These are phyloP conservation scores for Ophioderma brevispina DNA, from an alignment of 35 echinoderm and acorn worm genomes.

Conservation along the genomic window DNA sequence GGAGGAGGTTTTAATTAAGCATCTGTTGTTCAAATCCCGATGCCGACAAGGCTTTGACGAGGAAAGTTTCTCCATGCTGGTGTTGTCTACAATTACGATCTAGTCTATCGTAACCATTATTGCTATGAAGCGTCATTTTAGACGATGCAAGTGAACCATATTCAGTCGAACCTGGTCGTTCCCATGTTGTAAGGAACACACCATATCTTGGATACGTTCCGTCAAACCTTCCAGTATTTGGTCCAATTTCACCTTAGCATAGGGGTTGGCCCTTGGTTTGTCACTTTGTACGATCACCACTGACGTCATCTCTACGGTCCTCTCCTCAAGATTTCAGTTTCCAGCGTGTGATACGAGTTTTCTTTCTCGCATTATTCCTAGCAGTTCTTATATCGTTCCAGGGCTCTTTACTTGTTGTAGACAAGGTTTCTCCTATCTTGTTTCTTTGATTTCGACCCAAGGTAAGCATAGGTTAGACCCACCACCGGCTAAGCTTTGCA, in stretches of 20 bases:
- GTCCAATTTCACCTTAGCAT: background rate
- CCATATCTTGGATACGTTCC: background rate
- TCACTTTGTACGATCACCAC: background rate
- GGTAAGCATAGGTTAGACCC: background rate
- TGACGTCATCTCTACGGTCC: background rate
- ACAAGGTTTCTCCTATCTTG: background rate
- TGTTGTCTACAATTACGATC: background rate
- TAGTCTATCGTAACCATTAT: background rate
- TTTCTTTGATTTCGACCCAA: background rate
- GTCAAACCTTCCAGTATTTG: background rate
- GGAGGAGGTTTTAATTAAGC: background rate
- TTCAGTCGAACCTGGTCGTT: background rate
- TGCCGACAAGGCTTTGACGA: background rate
- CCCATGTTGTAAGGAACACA: background rate
- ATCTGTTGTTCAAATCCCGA: background rate
- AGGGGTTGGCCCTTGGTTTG: background rate
- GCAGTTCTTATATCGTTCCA: background rate
- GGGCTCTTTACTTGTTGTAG: background rate
- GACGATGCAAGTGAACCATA: background rate
- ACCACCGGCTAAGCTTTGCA: background rate
- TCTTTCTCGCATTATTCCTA: background rate
- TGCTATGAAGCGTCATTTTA: background rate
- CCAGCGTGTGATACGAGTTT: background rate
- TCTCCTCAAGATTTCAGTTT: background rate
- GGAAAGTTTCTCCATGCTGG: background rate